A percentile compares a stretch with the other conserved stretches of the same genome.
These are phyloP conservation scores for Apodemus agrarius DNA, from an alignment of 2,797 vertebrate genomes.

Conservation along the genomic window DNA sequence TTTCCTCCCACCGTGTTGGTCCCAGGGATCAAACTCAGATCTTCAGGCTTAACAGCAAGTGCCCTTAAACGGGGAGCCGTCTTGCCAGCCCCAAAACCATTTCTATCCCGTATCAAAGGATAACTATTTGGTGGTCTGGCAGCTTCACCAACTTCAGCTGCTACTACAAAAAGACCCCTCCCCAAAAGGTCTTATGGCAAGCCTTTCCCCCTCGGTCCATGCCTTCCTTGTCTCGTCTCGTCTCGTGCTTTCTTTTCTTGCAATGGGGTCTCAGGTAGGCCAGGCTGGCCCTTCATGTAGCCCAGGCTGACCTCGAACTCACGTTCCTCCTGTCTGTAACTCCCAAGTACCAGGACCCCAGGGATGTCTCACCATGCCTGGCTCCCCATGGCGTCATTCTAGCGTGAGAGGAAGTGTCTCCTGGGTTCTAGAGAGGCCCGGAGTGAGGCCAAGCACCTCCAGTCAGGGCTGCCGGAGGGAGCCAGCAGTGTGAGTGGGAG, in stretches of 20 bases:
- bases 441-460: not conserved
- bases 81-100: not conserved
- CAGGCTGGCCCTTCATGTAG: not conserved
- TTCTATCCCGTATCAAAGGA: not conserved
- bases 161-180: not conserved
- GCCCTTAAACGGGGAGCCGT: not conserved
- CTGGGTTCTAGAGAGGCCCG: not conserved
- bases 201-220: too few relatives aligned
- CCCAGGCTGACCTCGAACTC: not conserved
- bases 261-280: not conserved
- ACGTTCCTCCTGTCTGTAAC: not conserved
- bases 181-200: not conserved
- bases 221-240: not conserved
- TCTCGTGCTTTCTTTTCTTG: not conserved
- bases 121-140: not conserved
- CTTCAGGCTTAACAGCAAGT: not conserved
- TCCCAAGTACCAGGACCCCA: not conserved
- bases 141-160: not conserved
- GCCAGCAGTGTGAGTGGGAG: not conserved
- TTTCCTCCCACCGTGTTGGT: not conserved
- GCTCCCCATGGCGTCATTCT: too few relatives aligned
- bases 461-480: not conserved
- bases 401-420: not conserved
- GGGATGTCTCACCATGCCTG: not conserved
- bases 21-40: not conserved